phyloP scores from a whole-genome alignment of 2,888 invertebrate species.

The Pantelozetes paolii region DNA sequence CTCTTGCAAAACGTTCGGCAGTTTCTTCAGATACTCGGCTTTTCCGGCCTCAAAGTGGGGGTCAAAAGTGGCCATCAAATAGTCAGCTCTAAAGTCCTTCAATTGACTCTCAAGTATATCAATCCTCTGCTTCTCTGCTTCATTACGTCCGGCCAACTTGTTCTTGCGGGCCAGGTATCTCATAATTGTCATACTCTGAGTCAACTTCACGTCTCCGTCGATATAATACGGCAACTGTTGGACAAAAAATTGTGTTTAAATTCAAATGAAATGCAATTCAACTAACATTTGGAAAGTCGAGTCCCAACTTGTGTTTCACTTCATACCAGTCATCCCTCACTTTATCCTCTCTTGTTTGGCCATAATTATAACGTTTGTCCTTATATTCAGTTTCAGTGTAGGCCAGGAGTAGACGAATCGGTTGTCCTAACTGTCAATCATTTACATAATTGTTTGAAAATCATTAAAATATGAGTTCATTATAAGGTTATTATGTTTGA shows the following conservation, averaged over 20 bases:
- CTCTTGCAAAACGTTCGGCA: conserved; percentile 50
- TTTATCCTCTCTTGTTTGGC: conserved; percentile 54
- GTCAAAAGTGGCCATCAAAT: conserved; percentile 52
- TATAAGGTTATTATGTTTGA: too few species aligned
- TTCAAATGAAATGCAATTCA: neutral
- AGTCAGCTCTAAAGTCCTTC: conserved; percentile 53
- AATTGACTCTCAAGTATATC: conserved; percentile 54
- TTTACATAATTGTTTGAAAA: too few species aligned
- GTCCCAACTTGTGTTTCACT: conserved; percentile 51
- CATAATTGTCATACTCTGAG: conserved; percentile 53
- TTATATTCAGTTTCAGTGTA: conserved; percentile 53
- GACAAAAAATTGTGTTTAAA: neutral
- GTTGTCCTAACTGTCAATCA: conserved; percentile 55
- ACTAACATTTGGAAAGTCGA: conserved; percentile 53
- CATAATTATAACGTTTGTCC: conserved; percentile 52
- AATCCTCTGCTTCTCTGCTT: conserved; percentile 51
- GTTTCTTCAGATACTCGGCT: conserved; percentile 51
- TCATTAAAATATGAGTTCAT: too few species aligned
- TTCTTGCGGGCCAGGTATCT: conserved; percentile 54
- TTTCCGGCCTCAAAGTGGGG: conserved; percentile 52
- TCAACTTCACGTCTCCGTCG: conserved; percentile 52
- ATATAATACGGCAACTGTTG: conserved; percentile 52
- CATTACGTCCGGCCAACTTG: conserved; percentile 53
- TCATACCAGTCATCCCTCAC: conserved; percentile 50
- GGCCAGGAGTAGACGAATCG: conserved; percentile 54